Conservation (phyloP, 2,797 vertebrate genomes). For the Tiaroga cobitis region DNA sequence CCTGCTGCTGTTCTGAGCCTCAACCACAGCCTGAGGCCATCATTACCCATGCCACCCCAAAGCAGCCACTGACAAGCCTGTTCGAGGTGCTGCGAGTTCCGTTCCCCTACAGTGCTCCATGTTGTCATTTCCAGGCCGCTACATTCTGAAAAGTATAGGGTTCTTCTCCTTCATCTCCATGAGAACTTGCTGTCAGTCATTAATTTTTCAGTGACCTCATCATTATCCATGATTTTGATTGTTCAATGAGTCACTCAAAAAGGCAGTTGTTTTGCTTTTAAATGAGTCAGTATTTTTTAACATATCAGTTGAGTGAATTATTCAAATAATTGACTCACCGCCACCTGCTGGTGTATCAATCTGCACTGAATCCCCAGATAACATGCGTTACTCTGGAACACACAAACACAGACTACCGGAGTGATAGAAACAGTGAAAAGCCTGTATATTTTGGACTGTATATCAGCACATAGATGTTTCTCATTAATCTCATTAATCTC, state of each 20-base stretch:
- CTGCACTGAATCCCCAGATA: background rate
- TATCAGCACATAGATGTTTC: background rate
- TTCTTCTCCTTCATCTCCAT: slow-evolving; percentile 1
- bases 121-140: slow-evolving; percentile 1
- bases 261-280: background rate
- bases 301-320: background rate
- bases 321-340: background rate
- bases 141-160: background rate
- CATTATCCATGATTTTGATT: background rate
- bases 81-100: background rate
- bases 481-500: too few relatives aligned
- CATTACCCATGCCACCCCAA: slow-evolving; percentile 45
- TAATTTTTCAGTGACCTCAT: background rate
- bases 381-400: background rate
- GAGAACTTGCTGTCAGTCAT: slow-evolving; percentile 20
- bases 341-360: background rate
- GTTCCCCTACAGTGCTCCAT: background rate
- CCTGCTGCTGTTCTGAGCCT: slow-evolving; percentile 36
- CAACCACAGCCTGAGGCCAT: slow-evolving; percentile 33
- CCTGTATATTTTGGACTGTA: background rate
- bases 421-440: background rate
- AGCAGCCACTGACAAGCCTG: slow-evolving; percentile 30
- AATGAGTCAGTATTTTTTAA: background rate
- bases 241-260: background rate
- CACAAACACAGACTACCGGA: background rate